phyloP scores from a whole-genome alignment of 2,113 vertebrate species.

The western clawed frog (Xenopus tropicalis) region DNA sequence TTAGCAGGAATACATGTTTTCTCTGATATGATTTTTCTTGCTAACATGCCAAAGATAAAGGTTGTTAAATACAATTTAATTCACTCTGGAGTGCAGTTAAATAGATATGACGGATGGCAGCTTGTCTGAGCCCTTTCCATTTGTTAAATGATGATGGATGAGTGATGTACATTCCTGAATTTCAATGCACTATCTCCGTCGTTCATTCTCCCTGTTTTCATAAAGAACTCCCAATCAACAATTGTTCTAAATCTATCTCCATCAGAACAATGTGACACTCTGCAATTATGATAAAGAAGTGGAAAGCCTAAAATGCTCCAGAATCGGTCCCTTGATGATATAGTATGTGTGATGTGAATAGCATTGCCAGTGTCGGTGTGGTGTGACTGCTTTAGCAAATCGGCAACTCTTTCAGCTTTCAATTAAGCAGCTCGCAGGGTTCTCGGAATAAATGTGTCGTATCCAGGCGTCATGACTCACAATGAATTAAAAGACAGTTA shows the following conservation, averaged over 20 bases:
- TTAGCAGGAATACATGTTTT: constrained; percentile 47
- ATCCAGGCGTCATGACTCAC: constrained; percentile 4
- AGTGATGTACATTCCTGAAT: constrained; percentile 64
- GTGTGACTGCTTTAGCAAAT: constrained; percentile 36
- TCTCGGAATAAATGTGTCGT: constrained; percentile 23
- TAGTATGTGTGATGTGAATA: constrained; percentile 7
- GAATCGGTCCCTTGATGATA: constrained; percentile 37
- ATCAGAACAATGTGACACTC: constrained; percentile 58
- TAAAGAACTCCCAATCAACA: constrained; percentile 67
- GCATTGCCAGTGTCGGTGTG: constrained; percentile 40
- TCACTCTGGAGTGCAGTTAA: constrained; percentile 65
- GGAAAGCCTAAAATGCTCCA: constrained; percentile 53
- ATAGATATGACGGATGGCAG: constrained; percentile 73
- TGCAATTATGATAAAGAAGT: constrained; percentile 69
- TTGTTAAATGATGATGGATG: constrained; percentile 81
- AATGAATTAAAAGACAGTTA: constrained; percentile 25
- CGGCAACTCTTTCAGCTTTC: neutral
- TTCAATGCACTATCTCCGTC: constrained; percentile 56
- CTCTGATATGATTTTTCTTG: constrained; percentile 44
- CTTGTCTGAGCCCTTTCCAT: constrained; percentile 67
- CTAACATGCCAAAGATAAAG: constrained; percentile 56
- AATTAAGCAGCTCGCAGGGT: constrained; percentile 28
- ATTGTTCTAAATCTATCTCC: constrained; percentile 69
- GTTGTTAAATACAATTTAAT: constrained; percentile 71
- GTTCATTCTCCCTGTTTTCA: constrained; percentile 63